These are phyloP conservation scores for Trileptium ribeirensis DNA, from an alignment of 2,888 invertebrate genomes.

Conservation along the genomic window DNA sequence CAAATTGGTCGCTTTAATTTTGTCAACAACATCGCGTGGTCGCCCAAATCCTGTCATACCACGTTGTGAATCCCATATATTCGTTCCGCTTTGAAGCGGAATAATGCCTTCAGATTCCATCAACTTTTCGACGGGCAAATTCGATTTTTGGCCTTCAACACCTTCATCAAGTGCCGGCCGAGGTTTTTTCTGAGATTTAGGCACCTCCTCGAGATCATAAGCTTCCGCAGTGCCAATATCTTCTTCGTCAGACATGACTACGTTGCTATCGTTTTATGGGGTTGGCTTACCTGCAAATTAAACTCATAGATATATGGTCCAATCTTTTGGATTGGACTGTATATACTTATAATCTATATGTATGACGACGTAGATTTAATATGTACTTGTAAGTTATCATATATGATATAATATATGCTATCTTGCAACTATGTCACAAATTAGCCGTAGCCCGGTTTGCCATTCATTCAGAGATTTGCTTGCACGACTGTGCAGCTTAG, in stretches of 20 bases:
- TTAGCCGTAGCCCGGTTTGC: no score
- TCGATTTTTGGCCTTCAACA: neutral
- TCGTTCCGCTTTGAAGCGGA: conserved; percentile 13
- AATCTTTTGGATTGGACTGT: no score
- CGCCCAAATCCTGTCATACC: conserved; percentile 13
- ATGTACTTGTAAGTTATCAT: no score
- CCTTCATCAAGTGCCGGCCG: neutral
- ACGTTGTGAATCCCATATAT: neutral
- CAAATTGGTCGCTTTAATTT: neutral
- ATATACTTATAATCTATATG: no score
- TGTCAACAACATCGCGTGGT: neutral
- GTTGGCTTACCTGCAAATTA: no score
- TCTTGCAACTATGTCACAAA: no score
- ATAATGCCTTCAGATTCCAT: conserved; percentile 22
- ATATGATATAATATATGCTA: no score
- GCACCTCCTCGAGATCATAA: neutral
- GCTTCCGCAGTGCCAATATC: neutral
- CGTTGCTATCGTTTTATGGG: neutral
- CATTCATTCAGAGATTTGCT: no score
- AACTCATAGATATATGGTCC: no score
- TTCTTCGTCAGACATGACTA: conserved; percentile 13
- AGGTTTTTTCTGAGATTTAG: neutral
- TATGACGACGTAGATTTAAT: no score
- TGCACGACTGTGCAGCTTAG: no score
- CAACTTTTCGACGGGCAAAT: conserved; percentile 20